Percentiles rank a stretch among this genome's conserved stretches.
These are phyloP conservation scores for Drosophila picticornis DNA, from an alignment of 2,888 invertebrate species.

Conservation along the genomic window DNA sequence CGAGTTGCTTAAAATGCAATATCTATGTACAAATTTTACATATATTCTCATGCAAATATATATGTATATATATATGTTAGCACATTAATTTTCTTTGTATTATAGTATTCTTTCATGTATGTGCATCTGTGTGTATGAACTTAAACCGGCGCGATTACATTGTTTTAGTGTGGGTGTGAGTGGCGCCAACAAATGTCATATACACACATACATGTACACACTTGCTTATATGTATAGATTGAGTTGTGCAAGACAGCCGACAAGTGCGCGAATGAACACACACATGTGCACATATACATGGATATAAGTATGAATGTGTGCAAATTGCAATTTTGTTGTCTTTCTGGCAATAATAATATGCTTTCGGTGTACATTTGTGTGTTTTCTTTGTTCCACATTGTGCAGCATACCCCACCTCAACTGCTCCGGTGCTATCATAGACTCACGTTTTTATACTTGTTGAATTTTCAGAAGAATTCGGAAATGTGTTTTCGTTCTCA, in stretches of 20 bases:
- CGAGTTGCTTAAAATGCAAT: background rate
- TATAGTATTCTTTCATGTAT: conserved; percentile 1
- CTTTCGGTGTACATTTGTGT: conserved; percentile 24
- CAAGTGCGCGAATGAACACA: conserved; percentile 16
- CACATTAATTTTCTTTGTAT: conserved; percentile 3
- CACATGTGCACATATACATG: conserved; percentile 4
- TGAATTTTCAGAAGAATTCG: conserved; percentile 62
- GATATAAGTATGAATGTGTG: conserved; percentile 1
- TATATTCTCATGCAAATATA: conserved; percentile 1
- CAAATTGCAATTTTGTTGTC: conserved; percentile 16
- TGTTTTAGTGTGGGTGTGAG: conserved; percentile 47
- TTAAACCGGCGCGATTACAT: conserved; percentile 49
- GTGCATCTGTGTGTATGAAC: conserved; percentile 21
- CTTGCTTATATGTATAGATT: background rate
- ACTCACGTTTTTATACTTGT: conserved; percentile 51
- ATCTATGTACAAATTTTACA: background rate
- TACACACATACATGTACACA: conserved; percentile 6
- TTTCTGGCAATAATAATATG: background rate
- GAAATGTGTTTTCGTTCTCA: conserved; percentile 57
- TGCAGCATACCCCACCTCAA: conserved; percentile 4
- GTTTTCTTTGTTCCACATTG: conserved; percentile 36
- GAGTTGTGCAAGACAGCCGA: conserved; percentile 20
- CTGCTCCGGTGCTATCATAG: conserved; percentile 13
- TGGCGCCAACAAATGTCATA: conserved; percentile 40
- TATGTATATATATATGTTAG: background rate